Percentiles rank a stretch among this genome's conserved stretches.
These are phyloP conservation scores for Megaceryle alcyon DNA, from an alignment of 2,797 vertebrate genomes.

Conservation along the genomic window DNA sequence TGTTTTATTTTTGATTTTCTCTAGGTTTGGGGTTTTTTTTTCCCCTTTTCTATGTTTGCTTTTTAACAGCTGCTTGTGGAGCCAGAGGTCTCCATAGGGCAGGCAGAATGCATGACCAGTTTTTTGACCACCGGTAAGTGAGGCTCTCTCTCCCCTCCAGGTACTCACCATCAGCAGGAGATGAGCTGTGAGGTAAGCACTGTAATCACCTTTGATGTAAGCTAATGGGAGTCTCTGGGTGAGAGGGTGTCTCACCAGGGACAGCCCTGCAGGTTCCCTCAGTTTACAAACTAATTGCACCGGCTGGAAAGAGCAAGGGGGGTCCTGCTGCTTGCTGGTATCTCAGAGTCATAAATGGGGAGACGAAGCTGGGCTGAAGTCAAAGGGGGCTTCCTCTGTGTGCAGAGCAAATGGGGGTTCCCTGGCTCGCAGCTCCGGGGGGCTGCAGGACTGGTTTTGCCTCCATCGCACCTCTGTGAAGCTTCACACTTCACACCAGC, in stretches of 20 bases:
- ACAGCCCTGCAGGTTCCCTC: rapidly evolving
- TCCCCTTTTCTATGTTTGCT: neutral
- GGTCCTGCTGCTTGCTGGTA: neutral
- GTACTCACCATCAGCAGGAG: neutral
- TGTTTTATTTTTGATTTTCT: neutral
- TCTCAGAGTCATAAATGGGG: rapidly evolving
- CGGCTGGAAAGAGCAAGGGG: neutral
- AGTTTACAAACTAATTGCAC: rapidly evolving
- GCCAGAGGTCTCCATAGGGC: neutral
- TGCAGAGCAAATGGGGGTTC: neutral
- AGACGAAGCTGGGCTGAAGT: neutral
- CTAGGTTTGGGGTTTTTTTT: too few relatives aligned
- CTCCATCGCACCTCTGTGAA: neutral
- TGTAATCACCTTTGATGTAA: neutral
- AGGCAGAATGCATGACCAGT: neutral
- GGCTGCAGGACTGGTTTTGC: neutral
- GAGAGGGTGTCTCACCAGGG: neutral
- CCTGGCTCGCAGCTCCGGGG: rapidly evolving
- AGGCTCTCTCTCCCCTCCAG: neutral
- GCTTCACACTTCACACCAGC: neutral
- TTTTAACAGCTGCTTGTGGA: neutral
- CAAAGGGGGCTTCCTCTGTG: rapidly evolving
- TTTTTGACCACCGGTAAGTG: rapidly evolving
- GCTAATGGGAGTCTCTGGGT: rapidly evolving
- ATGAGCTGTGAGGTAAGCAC: neutral